Evolutionary conservation across 1,140 invertebrate species (phyloP), one percentile per base, ranked within the genome.

Genomic region (Drosophila arawakana): DNA sequence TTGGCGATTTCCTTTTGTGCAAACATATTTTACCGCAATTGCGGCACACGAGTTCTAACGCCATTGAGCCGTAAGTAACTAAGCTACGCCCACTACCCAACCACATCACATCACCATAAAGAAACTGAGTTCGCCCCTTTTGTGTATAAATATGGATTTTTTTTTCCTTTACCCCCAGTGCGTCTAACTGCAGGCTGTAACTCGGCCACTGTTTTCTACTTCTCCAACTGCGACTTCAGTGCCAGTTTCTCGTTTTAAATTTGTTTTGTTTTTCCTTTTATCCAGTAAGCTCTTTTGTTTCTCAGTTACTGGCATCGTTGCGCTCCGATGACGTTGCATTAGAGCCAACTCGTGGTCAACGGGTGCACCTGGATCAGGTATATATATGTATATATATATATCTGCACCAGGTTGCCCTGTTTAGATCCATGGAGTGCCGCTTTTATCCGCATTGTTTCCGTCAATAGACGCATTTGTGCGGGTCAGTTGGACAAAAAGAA

Each of bases 21-120:
- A 86, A 86, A 86, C 84, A 86, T 86, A 89, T 86, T 86, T 89
- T 83, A 83, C 83, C 83, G 84, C 83, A 86, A 86, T 86, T 88
- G 83, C 83, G 80, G 80, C 84, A 70, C 67, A 82, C 59, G 62
- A 76, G 73, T 50, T 61, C 47, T 30, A 76, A 66, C 76, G 39
- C 73, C 80, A 82, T 82, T 85, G 79, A 85, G 60, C 82, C 83
- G 85, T 85, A 82, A 88, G 81, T 86, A 83, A 88, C 72, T 68
- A 62, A 49, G 49, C 67, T 54, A 50, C 44, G 41, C 61, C 52
- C 62, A 37, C 52, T 54, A 37, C 18, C 13, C 21, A 44, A 35
- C 66, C 37, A 49, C 66, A 69, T 58, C 37, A 49, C 66, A 69
- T 58, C 44, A 50, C 44, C 54, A 70, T 75, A 74, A 69, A 61